These are phyloP conservation scores for Trachelus iudaicus DNA, from an alignment of 2,888 invertebrate genomes.

Conservation along the genomic window DNA sequence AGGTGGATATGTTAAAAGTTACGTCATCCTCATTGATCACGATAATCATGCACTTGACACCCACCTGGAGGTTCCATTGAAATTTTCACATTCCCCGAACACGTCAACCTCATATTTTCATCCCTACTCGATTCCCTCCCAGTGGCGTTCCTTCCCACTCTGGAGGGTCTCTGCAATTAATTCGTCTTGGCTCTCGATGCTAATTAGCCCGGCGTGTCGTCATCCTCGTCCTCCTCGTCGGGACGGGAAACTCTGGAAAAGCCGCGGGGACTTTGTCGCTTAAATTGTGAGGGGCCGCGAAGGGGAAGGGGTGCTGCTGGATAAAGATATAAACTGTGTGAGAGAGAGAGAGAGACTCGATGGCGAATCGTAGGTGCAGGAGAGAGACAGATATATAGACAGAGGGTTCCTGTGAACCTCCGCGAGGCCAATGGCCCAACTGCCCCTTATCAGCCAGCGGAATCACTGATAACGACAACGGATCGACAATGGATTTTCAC, in stretches of 20 bases:
- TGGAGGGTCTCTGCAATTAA: slow-evolving; percentile 28
- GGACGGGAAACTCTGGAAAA: background rate
- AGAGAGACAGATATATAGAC: no score
- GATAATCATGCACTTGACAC: background rate
- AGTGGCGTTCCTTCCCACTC: background rate
- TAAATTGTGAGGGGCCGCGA: background rate
- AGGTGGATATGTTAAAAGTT: background rate
- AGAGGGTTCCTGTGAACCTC: background rate
- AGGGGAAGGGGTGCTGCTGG: background rate
- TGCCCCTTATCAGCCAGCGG: background rate
- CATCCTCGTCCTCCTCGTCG: background rate
- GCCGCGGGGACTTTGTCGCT: background rate
- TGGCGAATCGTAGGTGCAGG: no score
- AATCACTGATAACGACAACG: background rate
- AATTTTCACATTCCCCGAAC: background rate
- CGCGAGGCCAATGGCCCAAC: background rate
- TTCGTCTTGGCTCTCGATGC: slow-evolving; percentile 46
- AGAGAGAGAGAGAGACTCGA: background rate
- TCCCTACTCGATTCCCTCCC: background rate
- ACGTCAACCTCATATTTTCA: background rate
- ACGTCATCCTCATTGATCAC: background rate
- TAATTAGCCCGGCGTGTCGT: slow-evolving; percentile 35
- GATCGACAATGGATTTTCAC: background rate
- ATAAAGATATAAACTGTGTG: background rate
- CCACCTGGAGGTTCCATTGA: background rate